These are phyloP conservation scores for Lithobates sylvaticus DNA, from an alignment of 2,797 vertebrate species.

Conservation along the genomic window DNA sequence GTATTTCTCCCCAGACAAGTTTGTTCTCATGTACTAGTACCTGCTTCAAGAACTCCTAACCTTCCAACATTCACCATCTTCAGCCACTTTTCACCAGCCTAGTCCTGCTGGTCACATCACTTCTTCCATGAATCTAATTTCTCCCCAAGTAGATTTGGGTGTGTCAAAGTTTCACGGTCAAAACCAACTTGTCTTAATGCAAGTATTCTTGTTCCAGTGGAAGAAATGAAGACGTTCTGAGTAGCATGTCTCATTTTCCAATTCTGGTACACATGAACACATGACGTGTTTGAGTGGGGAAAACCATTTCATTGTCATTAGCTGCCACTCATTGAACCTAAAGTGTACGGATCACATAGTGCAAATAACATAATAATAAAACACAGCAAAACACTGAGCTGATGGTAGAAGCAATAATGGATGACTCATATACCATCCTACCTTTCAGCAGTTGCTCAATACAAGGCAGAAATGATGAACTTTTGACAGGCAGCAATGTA, in stretches of 20 bases:
- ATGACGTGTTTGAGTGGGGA: conserved; percentile 1
- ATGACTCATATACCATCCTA: too few relatives aligned
- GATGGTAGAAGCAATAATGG: too few relatives aligned
- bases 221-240: conserved; percentile 47
- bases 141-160: conserved; percentile 41
- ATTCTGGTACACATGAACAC: neutral
- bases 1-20: too few relatives aligned
- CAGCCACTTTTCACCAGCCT: neutral
- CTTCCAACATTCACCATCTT: conserved; percentile 26
- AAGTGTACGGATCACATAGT: neutral
- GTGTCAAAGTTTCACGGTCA: conserved; percentile 43
- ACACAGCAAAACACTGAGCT: too few relatives aligned
- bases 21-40: neutral
- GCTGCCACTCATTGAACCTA: neutral
- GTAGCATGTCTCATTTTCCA: conserved; percentile 18
- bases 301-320: conserved; percentile 22
- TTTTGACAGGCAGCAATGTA: too few relatives aligned
- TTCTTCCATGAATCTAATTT: conserved; percentile 44
- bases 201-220: conserved; percentile 52
- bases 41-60: too few relatives aligned
- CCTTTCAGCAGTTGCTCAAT: too few relatives aligned
- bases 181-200: conserved; percentile 38
- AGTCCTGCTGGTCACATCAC: conserved; percentile 18
- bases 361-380: too few relatives aligned
- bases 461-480: too few relatives aligned